phyloP scores from a whole-genome alignment of 1,140 invertebrate genomes.

The Nymphalis io region DNA sequence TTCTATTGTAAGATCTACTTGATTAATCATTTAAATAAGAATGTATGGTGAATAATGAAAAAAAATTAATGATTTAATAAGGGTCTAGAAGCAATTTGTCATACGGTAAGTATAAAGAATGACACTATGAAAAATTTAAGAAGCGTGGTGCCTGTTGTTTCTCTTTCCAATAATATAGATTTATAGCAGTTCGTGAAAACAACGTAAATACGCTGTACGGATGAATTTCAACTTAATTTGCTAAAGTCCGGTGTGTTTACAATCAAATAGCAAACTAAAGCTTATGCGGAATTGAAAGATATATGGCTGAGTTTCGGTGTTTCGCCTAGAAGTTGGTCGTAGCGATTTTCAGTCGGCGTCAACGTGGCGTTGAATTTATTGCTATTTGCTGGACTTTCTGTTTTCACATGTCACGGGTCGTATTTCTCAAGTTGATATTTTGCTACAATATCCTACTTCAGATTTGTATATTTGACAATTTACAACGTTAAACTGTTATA shows the following conservation, averaged over 20 bases:
- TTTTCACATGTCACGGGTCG: slow-evolving; percentile 66
- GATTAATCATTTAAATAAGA: not conserved
- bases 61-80: not conserved
- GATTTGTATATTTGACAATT: slow-evolving; percentile 1
- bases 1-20: too few species aligned
- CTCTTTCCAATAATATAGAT: slow-evolving; percentile 31
- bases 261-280: slow-evolving; percentile 49
- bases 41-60: not conserved
- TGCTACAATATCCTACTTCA: slow-evolving; percentile 21
- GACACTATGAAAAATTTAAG: slow-evolving; percentile 11
- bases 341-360: slow-evolving; percentile 63
- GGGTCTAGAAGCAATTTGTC: slow-evolving; percentile 11
- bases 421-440: slow-evolving; percentile 51
- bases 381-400: slow-evolving; percentile 70
- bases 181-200: slow-evolving; percentile 38
- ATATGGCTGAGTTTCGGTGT: slow-evolving; percentile 73
- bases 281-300: slow-evolving; percentile 66
- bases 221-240: slow-evolving; percentile 45
- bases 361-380: slow-evolving; percentile 69
- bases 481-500: not conserved
- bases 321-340: slow-evolving; percentile 61
- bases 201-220: slow-evolving; percentile 34
- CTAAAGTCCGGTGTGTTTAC: slow-evolving; percentile 44
- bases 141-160: slow-evolving; percentile 16
- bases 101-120: slow-evolving; percentile 12